phyloP scores from a whole-genome alignment of 1,140 invertebrate genomes.

The Cydia amplana region DNA sequence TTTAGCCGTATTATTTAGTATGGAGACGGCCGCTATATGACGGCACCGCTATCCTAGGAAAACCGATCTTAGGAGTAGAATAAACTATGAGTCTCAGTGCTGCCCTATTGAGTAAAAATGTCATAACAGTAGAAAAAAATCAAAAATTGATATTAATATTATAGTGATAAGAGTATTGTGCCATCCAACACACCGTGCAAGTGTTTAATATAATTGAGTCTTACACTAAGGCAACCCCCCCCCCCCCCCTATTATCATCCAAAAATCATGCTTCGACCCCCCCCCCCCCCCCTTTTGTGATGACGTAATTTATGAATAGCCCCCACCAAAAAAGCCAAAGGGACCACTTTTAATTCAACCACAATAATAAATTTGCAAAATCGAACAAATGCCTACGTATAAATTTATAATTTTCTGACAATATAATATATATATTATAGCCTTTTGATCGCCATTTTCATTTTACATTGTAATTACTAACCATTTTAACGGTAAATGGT shows the following conservation, averaged over 20 bases:
- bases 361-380: slow-evolving; percentile 39
- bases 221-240: slow-evolving; percentile 25
- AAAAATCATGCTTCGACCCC: too few relatives aligned
- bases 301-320: too few relatives aligned
- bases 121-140: not conserved
- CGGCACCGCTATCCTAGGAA: too few relatives aligned
- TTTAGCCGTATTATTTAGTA: too few relatives aligned
- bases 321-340: too few relatives aligned
- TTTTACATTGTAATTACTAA: not conserved
- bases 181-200: not conserved
- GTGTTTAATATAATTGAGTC: not conserved
- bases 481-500: too few relatives aligned
- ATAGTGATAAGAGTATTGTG: not conserved
- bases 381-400: not conserved
- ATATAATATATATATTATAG: too few relatives aligned
- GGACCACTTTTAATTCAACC: not conserved
- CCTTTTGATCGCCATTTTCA: not conserved
- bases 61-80: too few relatives aligned
- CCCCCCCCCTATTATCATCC: too few relatives aligned
- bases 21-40: too few relatives aligned
- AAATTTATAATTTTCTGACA: not conserved
- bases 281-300: too few relatives aligned
- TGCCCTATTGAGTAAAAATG: not conserved
- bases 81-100: too few relatives aligned
- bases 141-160: not conserved